Conservation (phyloP, 2,888 invertebrate genomes). For the Epistrophe eligans region DNA sequence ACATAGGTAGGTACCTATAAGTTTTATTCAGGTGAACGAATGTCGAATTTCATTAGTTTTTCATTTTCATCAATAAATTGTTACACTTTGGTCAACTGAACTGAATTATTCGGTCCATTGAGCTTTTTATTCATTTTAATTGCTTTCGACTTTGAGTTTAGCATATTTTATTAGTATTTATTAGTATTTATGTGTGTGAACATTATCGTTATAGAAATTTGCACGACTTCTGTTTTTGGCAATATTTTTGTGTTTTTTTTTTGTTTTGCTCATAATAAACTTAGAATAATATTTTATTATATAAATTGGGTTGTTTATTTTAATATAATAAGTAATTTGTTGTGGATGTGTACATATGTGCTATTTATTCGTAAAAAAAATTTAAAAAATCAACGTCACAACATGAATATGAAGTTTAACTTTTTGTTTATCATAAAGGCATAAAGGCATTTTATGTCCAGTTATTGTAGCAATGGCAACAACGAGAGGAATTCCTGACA, state of each 20-base stretch:
- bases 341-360: too few relatives aligned
- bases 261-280: not conserved
- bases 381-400: too few relatives aligned
- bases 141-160: not conserved
- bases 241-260: not conserved
- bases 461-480: too few relatives aligned
- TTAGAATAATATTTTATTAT: too few relatives aligned
- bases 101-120: constrained; percentile 11
- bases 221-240: not conserved
- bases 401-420: too few relatives aligned
- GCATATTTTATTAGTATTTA: not conserved
- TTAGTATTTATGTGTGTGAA: not conserved
- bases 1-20: too few relatives aligned
- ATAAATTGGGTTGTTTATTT: too few relatives aligned
- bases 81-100: constrained; percentile 16
- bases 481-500: too few relatives aligned
- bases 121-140: constrained; percentile 3
- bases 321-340: too few relatives aligned
- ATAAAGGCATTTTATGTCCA: too few relatives aligned
- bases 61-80: constrained; percentile 8
- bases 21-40: not conserved
- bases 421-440: too few relatives aligned
- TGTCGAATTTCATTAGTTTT: constrained; percentile 7
- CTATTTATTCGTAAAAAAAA: too few relatives aligned
- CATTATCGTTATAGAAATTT: not conserved